Evolutionary conservation across 2,797 vertebrate species (phyloP), one percentile per base, ranked within the genome.

Genomic region (Eleutherodactylus coqui): DNA sequence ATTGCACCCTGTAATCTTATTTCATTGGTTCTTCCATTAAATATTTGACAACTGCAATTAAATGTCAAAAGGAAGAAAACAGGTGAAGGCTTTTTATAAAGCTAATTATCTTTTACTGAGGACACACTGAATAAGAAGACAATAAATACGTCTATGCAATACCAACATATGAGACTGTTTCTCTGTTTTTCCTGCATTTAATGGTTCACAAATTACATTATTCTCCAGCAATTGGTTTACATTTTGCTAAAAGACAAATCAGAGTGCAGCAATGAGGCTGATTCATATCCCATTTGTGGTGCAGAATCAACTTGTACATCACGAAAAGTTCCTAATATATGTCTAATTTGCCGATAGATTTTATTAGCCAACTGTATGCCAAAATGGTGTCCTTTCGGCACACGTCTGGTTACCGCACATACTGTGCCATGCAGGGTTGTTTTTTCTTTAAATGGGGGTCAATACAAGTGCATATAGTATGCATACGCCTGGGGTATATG

Each of bases 11-110:
- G 41, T 45, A 36, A 73, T 45, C 70, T 43, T 45, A 45, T 73
- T 43, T 16, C n/a, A 73, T 27, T 45, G 70, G 9, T 73, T 73
- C 13, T 73, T 5, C 5, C 41, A 27, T 73, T 69, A 45, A 27
- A 45, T n/a, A n/a, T 27, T 6, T n/a, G 70, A 45, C 4, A 73
- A 45, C n/a, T 38, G 70, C 24, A 73, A 73, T 73, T 73, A 73
- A 43, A 73, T 27, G 4, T 45, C 8, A n/a, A 27, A 45, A 73
- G 41, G 19, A 43, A 43, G 14, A n/a, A 73, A 45, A 11, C 24
- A n/a, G 38, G 24, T 73, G 38, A 73, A 24, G 10, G 9, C 19
- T 72, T 10, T 19, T 41, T 13, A 27, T 45, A 16, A 45, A 43
- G n/a, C 41, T 14, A 45, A 27, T 73, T 43, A 27, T n/a, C 34